Evolutionary conservation across 2,113 vertebrate genomes (phyloP).

Genomic region (Ranitomeya variabilis): DNA sequence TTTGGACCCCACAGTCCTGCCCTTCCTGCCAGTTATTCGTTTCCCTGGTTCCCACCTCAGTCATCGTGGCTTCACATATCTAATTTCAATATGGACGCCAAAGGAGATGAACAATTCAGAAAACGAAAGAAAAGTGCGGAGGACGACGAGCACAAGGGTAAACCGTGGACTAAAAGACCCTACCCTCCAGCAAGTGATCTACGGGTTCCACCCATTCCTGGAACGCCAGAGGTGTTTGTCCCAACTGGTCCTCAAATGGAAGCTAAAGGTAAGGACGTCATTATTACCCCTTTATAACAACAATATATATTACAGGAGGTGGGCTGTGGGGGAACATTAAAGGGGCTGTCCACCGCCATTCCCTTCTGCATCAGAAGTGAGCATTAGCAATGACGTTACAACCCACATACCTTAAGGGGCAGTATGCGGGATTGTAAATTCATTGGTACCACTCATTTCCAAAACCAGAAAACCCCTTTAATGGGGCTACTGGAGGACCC

Average conservation of each 20-base stretch:
- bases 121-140: slow-evolving; percentile 77
- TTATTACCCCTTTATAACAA: background rate
- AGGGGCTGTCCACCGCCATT: too few relatives aligned
- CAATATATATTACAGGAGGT: too few relatives aligned
- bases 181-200: slow-evolving; percentile 58
- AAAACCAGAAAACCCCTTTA: too few relatives aligned
- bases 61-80: slow-evolving; percentile 71
- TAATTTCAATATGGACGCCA: slow-evolving; percentile 71
- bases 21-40: slow-evolving; percentile 63
- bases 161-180: background rate
- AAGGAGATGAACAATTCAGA: slow-evolving; percentile 72
- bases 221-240: slow-evolving; percentile 44
- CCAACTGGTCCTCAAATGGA: background rate
- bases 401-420: too few relatives aligned
- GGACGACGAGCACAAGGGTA: slow-evolving; percentile 56
- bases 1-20: slow-evolving; percentile 65
- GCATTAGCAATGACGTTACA: too few relatives aligned
- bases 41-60: slow-evolving; percentile 62
- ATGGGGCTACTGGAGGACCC: too few relatives aligned
- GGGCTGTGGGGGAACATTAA: too few relatives aligned
- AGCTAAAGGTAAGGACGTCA: slow-evolving; percentile 7
- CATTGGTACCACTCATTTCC: too few relatives aligned
- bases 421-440: too few relatives aligned
- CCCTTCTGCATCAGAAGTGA: too few relatives aligned
- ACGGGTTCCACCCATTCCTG: slow-evolving; percentile 48